These are phyloP conservation scores for Caenorhabditis inopinata DNA, from an alignment of 1,140 invertebrate genomes.

Conservation along the genomic window DNA sequence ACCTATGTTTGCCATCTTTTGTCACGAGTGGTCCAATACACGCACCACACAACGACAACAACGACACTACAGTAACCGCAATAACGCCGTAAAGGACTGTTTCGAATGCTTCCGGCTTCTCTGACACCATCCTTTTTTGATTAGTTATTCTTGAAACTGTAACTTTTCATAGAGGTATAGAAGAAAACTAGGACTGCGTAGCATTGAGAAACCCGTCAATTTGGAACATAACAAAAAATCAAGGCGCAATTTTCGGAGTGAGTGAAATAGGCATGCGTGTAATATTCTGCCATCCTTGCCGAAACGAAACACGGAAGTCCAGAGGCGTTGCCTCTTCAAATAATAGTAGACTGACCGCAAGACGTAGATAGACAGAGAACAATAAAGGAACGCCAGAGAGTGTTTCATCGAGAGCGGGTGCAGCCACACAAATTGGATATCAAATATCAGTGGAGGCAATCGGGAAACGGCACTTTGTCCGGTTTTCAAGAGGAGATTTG, in stretches of 20 bases:
- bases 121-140: not conserved
- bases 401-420: not conserved
- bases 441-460: not conserved
- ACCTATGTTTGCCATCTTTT: slow-evolving; percentile 34
- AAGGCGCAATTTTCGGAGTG: not conserved
- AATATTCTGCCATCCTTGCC: not conserved
- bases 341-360: not conserved
- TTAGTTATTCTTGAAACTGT: not conserved
- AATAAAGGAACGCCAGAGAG: not conserved
- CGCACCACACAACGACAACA: slow-evolving; percentile 34
- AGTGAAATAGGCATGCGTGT: not conserved
- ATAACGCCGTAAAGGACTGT: not conserved
- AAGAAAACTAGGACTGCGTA: not conserved
- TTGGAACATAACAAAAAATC: not conserved
- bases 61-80: slow-evolving; percentile 32
- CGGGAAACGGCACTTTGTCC: not conserved
- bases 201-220: not conserved
- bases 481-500: not conserved
- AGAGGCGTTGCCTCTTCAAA: not conserved
- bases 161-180: not conserved
- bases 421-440: not conserved
- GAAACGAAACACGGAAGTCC: not conserved
- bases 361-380: not conserved
- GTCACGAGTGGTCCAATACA: slow-evolving; percentile 31
- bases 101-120: not conserved